phyloP scores from a whole-genome alignment of 2,113 vertebrate genomes.

The Pangasianodon gigas region DNA sequence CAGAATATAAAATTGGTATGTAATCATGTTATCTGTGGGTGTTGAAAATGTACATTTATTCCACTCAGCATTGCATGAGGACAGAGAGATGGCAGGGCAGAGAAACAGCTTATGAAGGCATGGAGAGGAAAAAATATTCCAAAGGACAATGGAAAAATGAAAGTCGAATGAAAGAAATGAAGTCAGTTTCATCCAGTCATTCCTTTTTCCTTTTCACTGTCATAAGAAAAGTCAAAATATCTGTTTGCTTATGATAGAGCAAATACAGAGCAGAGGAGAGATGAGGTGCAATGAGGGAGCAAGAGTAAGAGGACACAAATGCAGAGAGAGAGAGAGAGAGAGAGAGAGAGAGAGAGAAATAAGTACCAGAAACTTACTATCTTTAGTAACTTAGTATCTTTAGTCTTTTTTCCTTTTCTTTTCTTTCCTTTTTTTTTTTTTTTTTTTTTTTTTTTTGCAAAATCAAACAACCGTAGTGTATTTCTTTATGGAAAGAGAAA shows the following conservation, averaged over 20 bases:
- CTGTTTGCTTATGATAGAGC: not conserved
- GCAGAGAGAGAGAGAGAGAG: not conserved
- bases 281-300: not conserved
- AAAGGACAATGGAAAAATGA: not conserved
- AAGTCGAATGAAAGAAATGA: not conserved
- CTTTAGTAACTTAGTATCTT: not conserved
- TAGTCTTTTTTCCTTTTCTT: not conserved
- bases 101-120: not conserved
- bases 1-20: not conserved
- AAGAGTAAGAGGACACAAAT: not conserved
- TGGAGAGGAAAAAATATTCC: not conserved
- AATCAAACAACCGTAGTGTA: not conserved
- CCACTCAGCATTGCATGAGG: not conserved
- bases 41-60: not conserved
- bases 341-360: not conserved
- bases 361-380: not conserved
- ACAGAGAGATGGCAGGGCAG: not conserved
- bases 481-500: not conserved
- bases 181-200: not conserved
- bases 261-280: not conserved
- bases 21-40: not conserved
- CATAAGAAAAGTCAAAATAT: constrained; percentile 6
- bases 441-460: not conserved
- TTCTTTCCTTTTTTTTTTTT: not conserved
- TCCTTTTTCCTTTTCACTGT: not conserved